Evolutionary conservation across 2,888 invertebrate genomes (phyloP), one percentile per base, ranked within the genome.

Genomic region (Melanchra persicariae): DNA sequence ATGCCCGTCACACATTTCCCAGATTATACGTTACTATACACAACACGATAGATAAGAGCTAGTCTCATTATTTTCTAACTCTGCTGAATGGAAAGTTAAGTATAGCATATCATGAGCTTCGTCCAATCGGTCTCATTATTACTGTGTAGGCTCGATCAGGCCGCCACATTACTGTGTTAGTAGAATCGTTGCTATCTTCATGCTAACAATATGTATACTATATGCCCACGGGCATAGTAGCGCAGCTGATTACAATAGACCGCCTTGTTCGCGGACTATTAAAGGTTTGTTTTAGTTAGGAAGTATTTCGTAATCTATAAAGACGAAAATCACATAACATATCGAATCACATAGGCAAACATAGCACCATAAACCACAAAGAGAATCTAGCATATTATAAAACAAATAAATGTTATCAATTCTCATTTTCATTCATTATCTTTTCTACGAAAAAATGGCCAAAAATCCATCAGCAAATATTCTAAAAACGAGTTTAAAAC

Each of bases 61-160:
- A 34, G 57, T 63, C 79, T 80, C 70, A 66, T 81, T 81, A 74
- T 78, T 65, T 77, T 61, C 74, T 67, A 74, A 77, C 22, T 66
- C 69, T 61, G 60, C 76, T 77, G 73, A 81, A 80, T 71, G 49
- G 79, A 79, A 79, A 79, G 79, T 79, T 81, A 68, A 77, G 67
- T 80, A 66, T 66, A 72, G 79, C 72, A 34, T 79, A 77, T 77
- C 77, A 72, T 65, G 60, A 54, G 70, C 61, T 65, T 49, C 54
- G 47, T 30, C 45, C 69, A 5, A 30, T 55, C 66, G 37, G 67
- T 55, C 72, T 80, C 52, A 68, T 81, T 62, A 72, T 52, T n/a
- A n/a, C n/a, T 58, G 81, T 59, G 60, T 34, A 49, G 70, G 72
- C 73, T 57, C 65, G 52, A 65, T 80, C 61, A 58, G 40, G 49